phyloP scores from a whole-genome alignment of 1,140 invertebrate species.

The Pinna nobilis region DNA sequence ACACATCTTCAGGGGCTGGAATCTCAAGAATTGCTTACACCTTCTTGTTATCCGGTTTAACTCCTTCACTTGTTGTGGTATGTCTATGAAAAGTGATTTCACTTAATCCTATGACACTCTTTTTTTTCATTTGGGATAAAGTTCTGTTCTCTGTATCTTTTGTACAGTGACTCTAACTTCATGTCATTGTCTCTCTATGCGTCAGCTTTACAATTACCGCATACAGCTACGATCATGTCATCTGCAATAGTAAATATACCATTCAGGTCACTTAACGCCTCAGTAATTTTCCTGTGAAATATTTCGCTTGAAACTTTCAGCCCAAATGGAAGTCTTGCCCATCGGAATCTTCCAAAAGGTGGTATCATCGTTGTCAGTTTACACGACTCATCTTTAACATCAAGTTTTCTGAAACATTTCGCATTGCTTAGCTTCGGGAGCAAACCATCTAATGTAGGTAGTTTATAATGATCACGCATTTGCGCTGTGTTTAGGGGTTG shows the following conservation, averaged over 20 bases:
- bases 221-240: slow-evolving; percentile 40
- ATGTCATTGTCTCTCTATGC: not conserved
- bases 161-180: slow-evolving; percentile 1
- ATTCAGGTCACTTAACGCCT: slow-evolving; percentile 28
- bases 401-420: slow-evolving; percentile 41
- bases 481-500: too few relatives aligned
- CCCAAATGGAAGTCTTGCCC: slow-evolving; percentile 51
- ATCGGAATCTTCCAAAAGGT: slow-evolving; percentile 47
- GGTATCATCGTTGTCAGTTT: slow-evolving; percentile 60
- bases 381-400: slow-evolving; percentile 48
- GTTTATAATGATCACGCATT: too few relatives aligned
- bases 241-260: slow-evolving; percentile 39
- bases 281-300: slow-evolving; percentile 33
- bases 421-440: slow-evolving; percentile 41
- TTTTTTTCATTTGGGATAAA: slow-evolving; percentile 48
- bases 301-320: slow-evolving; percentile 51
- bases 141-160: slow-evolving; percentile 23
- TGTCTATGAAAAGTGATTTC: slow-evolving; percentile 63
- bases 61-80: slow-evolving; percentile 40
- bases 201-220: slow-evolving; percentile 7
- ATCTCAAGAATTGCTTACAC: slow-evolving; percentile 56
- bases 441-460: too few relatives aligned
- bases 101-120: slow-evolving; percentile 5
- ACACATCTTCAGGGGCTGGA: slow-evolving; percentile 50
- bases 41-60: slow-evolving; percentile 59